phyloP scores from a whole-genome alignment of 1,140 invertebrate genomes.

The Zaprionus lachaisei region DNA sequence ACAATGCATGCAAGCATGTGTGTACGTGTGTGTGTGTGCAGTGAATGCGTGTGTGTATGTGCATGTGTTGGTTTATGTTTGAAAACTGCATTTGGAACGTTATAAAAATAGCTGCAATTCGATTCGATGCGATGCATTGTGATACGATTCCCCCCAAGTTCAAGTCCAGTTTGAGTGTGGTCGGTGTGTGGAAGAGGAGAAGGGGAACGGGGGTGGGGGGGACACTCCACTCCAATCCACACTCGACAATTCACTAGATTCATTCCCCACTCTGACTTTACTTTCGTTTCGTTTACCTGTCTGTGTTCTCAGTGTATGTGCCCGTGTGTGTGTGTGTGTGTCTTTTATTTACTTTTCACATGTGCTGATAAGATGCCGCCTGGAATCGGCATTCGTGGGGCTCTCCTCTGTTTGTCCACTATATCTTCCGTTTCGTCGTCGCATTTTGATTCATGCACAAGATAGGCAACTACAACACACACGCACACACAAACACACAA shows the following conservation, averaged over 20 bases:
- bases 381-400: constrained; percentile 10
- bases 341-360: constrained; percentile 66
- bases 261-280: constrained; percentile 7
- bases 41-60: constrained; percentile 23
- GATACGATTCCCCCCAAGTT: constrained; percentile 46
- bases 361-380: constrained; percentile 63
- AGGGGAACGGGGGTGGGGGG: background rate
- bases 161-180: constrained; percentile 41
- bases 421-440: constrained; percentile 11
- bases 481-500: background rate
- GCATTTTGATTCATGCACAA: constrained; percentile 38
- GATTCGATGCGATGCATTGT: constrained; percentile 9
- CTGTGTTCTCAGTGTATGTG: background rate
- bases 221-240: background rate
- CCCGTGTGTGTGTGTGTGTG: background rate
- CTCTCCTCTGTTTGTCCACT: constrained; percentile 27
- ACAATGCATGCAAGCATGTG: background rate
- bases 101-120: constrained; percentile 43
- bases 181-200: background rate
- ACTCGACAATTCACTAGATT: background rate
- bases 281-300: background rate
- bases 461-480: constrained; percentile 38
- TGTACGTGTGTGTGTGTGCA: constrained; percentile 23
- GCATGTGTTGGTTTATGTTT: constrained; percentile 43
- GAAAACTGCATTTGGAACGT: constrained; percentile 42